phyloP scores from a whole-genome alignment of 1,140 invertebrate species.

The Apis dorsata region DNA sequence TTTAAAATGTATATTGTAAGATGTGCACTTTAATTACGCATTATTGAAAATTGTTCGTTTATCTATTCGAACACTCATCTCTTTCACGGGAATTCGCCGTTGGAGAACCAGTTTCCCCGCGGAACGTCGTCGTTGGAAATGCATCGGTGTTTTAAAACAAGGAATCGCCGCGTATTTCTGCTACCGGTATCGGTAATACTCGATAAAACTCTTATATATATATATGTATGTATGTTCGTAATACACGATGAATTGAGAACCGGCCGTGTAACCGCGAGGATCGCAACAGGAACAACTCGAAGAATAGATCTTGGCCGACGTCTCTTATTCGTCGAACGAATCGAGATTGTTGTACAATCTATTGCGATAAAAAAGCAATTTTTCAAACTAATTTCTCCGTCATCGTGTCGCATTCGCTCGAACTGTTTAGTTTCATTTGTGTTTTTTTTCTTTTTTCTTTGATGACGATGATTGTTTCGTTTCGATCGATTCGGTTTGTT shows the following conservation, averaged over 20 bases:
- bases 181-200: slow-evolving; percentile 31
- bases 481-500: no score
- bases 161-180: slow-evolving; percentile 22
- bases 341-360: not conserved
- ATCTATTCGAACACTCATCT: not conserved
- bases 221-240: slow-evolving; percentile 8
- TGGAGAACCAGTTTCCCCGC: slow-evolving; percentile 20
- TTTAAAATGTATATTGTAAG: no score
- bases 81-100: not conserved
- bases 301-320: slow-evolving; percentile 4
- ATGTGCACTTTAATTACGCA: not conserved
- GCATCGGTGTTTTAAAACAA: slow-evolving; percentile 18
- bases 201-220: slow-evolving; percentile 31
- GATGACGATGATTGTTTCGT: no score
- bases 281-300: not conserved
- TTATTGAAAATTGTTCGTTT: not conserved
- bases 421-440: not conserved
- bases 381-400: not conserved
- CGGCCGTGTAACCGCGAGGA: slow-evolving; percentile 21
- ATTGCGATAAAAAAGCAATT: not conserved
- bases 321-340: not conserved
- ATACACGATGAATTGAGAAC: slow-evolving; percentile 17
- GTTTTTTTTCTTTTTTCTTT: no score
- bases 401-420: not conserved
- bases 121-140: not conserved